These are phyloP conservation scores for Monopterus albus DNA, from an alignment of 2,113 vertebrate genomes.

Conservation along the genomic window DNA sequence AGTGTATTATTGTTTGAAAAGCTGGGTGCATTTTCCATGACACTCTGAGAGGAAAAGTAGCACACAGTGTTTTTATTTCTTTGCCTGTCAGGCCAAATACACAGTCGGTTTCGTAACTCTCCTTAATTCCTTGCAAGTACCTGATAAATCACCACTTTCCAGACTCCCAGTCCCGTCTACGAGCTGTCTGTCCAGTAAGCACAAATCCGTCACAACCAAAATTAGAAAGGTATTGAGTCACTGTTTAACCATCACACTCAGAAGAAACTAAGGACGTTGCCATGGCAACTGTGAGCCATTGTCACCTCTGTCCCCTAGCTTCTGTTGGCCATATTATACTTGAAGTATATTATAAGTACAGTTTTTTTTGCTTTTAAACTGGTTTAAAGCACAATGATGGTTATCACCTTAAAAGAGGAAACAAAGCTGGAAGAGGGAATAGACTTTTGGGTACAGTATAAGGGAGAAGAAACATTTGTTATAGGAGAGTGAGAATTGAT, in stretches of 20 bases:
- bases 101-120: conserved; percentile 8
- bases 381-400: conserved; percentile 2
- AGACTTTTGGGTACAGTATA: not conserved
- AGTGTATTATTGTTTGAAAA: conserved; percentile 14
- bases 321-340: conserved; percentile 36
- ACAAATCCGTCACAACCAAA: conserved; percentile 46
- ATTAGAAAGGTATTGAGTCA: conserved; percentile 48
- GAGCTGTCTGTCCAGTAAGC: conserved; percentile 13
- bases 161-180: not conserved
- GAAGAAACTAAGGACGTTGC: conserved; percentile 59
- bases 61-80: not conserved
- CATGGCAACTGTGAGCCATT: conserved; percentile 62
- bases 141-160: conserved; percentile 23
- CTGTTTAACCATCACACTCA: conserved; percentile 49
- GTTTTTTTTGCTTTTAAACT: not conserved
- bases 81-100: not conserved
- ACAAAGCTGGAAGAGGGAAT: not conserved
- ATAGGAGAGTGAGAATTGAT: no score
- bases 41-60: no score
- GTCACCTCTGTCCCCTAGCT: conserved; percentile 48
- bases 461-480: no score
- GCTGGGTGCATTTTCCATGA: no score
- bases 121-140: conserved; percentile 26
- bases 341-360: conserved; percentile 35
- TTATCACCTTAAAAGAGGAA: conserved; percentile 11